These are phyloP conservation scores for Dryoscopus gambensis DNA, from an alignment of 2,113 vertebrate genomes.

Conservation along the genomic window DNA sequence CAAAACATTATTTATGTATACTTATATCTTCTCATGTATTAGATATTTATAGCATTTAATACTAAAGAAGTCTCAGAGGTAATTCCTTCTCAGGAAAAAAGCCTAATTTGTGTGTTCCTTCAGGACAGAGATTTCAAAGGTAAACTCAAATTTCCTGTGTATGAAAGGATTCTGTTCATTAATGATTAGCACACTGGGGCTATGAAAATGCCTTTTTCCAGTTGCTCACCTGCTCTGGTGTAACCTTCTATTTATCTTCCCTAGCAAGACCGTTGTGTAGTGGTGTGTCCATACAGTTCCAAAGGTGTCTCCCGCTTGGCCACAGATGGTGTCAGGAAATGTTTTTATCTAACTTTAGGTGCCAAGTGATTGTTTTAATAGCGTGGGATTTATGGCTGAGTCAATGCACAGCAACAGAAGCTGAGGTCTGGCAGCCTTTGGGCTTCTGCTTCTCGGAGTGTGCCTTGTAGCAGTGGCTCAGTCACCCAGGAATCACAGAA, in stretches of 20 bases:
- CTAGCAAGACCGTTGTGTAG: not conserved
- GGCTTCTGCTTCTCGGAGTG: not conserved
- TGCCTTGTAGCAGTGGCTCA: not conserved
- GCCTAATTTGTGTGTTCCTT: not conserved
- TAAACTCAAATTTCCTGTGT: rapidly evolving
- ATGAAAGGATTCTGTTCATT: not conserved
- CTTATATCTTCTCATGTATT: not conserved
- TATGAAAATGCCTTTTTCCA: not conserved
- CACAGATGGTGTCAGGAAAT: not conserved
- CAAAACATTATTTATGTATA: not conserved
- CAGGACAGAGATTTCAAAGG: not conserved
- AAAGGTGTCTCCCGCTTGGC: not conserved
- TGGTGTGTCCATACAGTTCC: rapidly evolving
- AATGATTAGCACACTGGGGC: not conserved
- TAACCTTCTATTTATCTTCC: not conserved
- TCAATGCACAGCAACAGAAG: not conserved
- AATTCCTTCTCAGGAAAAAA: not conserved
- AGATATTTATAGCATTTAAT: not conserved
- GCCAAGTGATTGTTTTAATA: not conserved
- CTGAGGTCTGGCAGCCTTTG: not conserved
- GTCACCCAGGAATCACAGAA: not conserved
- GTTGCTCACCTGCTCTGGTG: rapidly evolving
- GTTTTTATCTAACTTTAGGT: not conserved
- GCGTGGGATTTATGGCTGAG: not conserved
- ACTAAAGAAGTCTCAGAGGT: not conserved